A percentile compares a stretch with the other conserved stretches of the same genome.
Conservation (phyloP, 37 sponge, comb jelly and placozoan species). For the Haliclona indistincta region DNA sequence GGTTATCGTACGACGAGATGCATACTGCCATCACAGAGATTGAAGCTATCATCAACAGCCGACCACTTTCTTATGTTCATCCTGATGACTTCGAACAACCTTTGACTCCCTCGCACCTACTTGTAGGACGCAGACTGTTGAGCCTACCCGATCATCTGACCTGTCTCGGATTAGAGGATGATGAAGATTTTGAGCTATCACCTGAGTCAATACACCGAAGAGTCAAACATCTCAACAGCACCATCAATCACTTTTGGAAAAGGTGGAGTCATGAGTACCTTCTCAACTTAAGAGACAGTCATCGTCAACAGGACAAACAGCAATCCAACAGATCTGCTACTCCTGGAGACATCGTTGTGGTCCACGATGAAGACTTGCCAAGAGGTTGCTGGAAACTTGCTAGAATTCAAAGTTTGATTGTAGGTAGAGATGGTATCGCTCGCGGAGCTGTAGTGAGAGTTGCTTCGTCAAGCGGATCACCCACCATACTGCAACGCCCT, state of each 20-base stretch:
- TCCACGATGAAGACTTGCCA: no score
- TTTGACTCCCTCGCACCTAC: constrained; percentile 41
- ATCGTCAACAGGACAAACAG: background rate
- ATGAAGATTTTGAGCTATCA: constrained; percentile 31
- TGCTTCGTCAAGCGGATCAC: constrained; percentile 1
- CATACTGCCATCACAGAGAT: constrained; percentile 34
- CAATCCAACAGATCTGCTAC: background rate
- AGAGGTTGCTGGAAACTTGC: constrained; percentile 44
- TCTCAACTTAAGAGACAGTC: constrained; percentile 30
- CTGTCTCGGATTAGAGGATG: constrained; percentile 19
- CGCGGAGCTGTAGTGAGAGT: constrained; percentile 38
- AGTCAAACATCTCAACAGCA: constrained; percentile 51
- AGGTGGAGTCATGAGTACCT: constrained; percentile 48
- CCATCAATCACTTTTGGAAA: constrained; percentile 55
- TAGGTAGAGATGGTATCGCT: constrained; percentile 26
- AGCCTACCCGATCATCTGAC: constrained; percentile 37
- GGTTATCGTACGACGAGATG: constrained; percentile 46
- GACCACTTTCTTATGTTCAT: constrained; percentile 29
- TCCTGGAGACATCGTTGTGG: constrained; percentile 12
- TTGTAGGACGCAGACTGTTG: constrained; percentile 47
- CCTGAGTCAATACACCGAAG: constrained; percentile 22
- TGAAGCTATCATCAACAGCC: constrained; percentile 35
- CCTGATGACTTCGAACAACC: constrained; percentile 40
- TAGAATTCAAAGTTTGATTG: constrained; percentile 4
- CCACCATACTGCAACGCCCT: constrained; percentile 29